These are phyloP conservation scores for Zophobas morio DNA, from an alignment of 1,140 invertebrate species.

Conservation along the genomic window DNA sequence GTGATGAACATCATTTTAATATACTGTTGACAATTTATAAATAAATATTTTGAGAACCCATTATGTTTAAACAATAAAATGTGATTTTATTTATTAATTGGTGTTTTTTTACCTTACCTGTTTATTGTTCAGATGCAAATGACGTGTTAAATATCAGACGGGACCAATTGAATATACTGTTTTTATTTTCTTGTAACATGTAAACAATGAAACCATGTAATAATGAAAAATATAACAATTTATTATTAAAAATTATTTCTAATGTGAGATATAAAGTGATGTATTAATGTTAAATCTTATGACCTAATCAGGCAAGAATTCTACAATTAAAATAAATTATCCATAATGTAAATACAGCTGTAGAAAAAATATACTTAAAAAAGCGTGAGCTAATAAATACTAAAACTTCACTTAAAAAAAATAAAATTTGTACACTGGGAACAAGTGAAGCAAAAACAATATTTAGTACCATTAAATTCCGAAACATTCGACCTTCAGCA, in stretches of 20 bases:
- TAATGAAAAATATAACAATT: conserved; percentile 57
- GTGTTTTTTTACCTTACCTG: too few relatives aligned
- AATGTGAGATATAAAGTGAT: conserved; percentile 60
- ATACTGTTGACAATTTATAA: too few relatives aligned
- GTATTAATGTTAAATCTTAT: conserved; percentile 53
- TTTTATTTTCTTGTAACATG: too few relatives aligned
- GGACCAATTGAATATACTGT: too few relatives aligned
- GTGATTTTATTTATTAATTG: too few relatives aligned
- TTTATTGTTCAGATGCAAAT: too few relatives aligned
- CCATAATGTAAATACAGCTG: conserved; percentile 10
- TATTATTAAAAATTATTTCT: conserved; percentile 48
- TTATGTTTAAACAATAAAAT: too few relatives aligned
- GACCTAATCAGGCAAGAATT: conserved; percentile 61
- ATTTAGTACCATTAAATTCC: conserved; percentile 19
- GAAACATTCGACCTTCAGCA: conserved; percentile 46
- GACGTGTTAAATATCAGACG: too few relatives aligned
- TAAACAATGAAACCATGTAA: conserved; percentile 10
- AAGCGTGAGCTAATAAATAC: conserved; percentile 41
- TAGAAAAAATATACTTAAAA: conserved; percentile 46
- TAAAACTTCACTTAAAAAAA: conserved; percentile 38
- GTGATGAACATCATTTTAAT: too few relatives aligned
- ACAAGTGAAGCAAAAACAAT: conserved; percentile 32
- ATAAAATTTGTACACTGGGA: conserved; percentile 43
- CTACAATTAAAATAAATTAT: conserved; percentile 54
- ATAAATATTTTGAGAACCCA: too few relatives aligned